phyloP scores from a whole-genome alignment of 2,113 vertebrate species.

The Seriola dumerili region DNA sequence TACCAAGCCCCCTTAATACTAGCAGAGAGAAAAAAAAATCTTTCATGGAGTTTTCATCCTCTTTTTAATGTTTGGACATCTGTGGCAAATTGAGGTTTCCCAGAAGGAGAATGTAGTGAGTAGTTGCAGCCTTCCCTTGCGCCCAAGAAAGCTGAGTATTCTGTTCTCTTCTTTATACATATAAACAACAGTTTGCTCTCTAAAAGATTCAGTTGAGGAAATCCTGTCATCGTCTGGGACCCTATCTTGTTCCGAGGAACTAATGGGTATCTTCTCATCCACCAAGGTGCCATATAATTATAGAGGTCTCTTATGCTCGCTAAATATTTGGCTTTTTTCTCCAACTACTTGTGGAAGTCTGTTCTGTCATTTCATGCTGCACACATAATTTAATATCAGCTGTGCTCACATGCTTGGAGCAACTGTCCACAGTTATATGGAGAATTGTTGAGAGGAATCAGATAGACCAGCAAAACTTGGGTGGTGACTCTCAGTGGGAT shows the following conservation, averaged over 20 bases:
- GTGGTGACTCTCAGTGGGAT: background rate
- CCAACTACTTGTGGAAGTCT: no score
- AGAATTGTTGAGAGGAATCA: background rate
- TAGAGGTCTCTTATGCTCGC: background rate
- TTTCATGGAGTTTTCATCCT: no score
- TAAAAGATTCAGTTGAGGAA: background rate
- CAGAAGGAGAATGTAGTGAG: background rate
- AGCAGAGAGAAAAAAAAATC: no score
- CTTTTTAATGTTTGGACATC: no score
- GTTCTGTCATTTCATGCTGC: background rate
- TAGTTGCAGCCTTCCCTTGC: no score
- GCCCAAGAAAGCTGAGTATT: no score
- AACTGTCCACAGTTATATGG: background rate
- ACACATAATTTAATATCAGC: background rate
- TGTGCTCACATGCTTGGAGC: background rate
- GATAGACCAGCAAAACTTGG: background rate
- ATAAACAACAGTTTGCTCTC: background rate
- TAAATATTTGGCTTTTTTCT: background rate
- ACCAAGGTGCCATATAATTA: background rate
- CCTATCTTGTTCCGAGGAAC: background rate
- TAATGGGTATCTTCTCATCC: background rate
- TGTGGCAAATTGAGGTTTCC: background rate
- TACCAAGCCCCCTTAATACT: no score
- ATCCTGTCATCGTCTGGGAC: background rate
- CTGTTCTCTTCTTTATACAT: background rate